A percentile compares a stretch with the other conserved stretches of the same genome.
phyloP scores from a whole-genome alignment of 2,113 vertebrate species.

The Chaenogobius annularis region DNA sequence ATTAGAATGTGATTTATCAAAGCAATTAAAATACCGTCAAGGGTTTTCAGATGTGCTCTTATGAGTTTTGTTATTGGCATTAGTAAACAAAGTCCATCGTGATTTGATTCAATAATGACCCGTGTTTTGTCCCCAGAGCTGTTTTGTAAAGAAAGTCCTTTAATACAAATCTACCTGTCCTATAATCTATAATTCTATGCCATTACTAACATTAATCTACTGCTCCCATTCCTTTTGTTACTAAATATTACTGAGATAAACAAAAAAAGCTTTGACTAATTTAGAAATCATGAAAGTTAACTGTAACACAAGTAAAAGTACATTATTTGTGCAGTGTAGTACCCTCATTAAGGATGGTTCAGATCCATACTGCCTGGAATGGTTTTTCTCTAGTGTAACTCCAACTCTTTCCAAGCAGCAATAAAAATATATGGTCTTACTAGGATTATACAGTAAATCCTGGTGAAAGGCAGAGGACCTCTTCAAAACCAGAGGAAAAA shows the following conservation, averaged over 20 bases:
- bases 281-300: neutral
- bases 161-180: no score
- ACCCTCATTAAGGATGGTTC: neutral
- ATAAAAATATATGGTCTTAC: conserved; percentile 3
- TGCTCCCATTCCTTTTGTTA: neutral
- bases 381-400: neutral
- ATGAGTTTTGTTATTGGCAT: conserved; percentile 32
- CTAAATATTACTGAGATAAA: neutral
- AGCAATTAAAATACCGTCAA: conserved; percentile 54
- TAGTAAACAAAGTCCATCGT: conserved; percentile 19
- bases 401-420: neutral
- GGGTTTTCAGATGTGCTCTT: conserved; percentile 39
- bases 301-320: neutral
- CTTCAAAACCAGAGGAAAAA: conserved; percentile 9
- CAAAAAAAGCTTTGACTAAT: neutral
- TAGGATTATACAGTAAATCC: neutral
- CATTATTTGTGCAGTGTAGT: neutral
- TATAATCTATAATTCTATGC: no score
- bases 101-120: neutral
- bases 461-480: neutral
- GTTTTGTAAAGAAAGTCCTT: no score
- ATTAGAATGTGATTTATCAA: conserved; percentile 41
- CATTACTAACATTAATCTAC: neutral
- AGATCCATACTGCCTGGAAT: neutral
- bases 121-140: neutral